Evolutionary conservation across 2,888 invertebrate species (phyloP).

Genomic region (Notocelia uddmanniana): DNA sequence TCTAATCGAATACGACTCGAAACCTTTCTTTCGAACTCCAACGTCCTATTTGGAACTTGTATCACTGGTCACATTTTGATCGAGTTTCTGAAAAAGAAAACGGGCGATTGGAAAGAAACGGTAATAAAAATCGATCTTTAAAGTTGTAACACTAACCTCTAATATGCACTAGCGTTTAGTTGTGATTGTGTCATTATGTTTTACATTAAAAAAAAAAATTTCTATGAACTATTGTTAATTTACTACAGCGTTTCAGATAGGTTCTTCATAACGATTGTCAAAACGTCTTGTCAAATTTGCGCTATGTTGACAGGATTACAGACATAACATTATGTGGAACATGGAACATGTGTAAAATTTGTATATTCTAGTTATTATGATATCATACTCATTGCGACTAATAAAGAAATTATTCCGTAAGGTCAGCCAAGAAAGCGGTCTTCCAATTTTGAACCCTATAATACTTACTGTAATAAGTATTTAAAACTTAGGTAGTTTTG

Average conservation of each 20-base stretch:
- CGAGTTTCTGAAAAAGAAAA: constrained; percentile 30
- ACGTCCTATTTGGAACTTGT: constrained; percentile 35
- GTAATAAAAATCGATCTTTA: neutral
- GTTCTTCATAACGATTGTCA: constrained; percentile 5
- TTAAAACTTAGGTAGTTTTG: neutral
- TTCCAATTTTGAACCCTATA: no score
- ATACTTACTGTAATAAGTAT: no score
- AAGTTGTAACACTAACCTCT: neutral
- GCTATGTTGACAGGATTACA: neutral
- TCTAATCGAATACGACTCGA: constrained; percentile 41
- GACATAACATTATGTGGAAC: neutral
- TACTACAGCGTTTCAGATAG: neutral
- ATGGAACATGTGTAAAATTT: constrained; percentile 22
- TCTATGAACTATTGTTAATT: neutral
- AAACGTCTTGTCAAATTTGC: constrained; percentile 21
- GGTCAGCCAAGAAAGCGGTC: no score
- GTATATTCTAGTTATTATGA: constrained; percentile 2
- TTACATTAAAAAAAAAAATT: neutral
- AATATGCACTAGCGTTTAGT: neutral
- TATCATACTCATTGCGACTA: neutral
- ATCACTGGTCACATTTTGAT: constrained; percentile 41
- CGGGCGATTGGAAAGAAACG: neutral
- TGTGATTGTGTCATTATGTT: neutral
- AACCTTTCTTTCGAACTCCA: constrained; percentile 43
- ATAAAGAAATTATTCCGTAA: neutral